Percentiles rank a stretch among this genome's conserved stretches.
Evolutionary conservation across 1,140 invertebrate species (phyloP).

Genomic region (Reticulitermes speratus): DNA sequence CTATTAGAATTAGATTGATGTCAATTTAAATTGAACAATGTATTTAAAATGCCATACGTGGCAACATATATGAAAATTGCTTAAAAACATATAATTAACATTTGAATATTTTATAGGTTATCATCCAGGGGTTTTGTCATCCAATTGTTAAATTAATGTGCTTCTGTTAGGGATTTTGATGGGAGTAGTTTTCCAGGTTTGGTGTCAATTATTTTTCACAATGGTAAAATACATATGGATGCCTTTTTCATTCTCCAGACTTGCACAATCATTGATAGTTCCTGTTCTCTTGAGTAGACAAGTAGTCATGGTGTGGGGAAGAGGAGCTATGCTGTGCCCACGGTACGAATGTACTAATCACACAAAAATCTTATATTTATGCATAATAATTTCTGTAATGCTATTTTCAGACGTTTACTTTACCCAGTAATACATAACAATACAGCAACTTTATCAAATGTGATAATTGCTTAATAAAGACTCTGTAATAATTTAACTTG

Average conservation of each 20-base stretch:
- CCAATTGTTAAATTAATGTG: neutral
- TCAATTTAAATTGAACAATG: too few relatives aligned
- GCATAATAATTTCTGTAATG: constrained; percentile 16
- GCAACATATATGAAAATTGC: neutral
- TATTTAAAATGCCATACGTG: neutral
- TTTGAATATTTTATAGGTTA: neutral
- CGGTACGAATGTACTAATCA: constrained; percentile 11
- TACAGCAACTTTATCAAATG: constrained; percentile 25
- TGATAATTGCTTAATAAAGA: constrained; percentile 35
- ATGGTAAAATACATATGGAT: neutral
- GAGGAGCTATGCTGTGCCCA: constrained; percentile 23
- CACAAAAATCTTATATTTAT: constrained; percentile 12
- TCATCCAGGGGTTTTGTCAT: neutral
- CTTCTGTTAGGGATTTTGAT: neutral
- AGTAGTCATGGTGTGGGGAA: constrained; percentile 2
- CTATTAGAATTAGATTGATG: too few relatives aligned
- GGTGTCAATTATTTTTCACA: neutral
- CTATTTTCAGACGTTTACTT: neutral
- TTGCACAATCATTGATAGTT: neutral
- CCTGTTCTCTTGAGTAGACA: neutral
- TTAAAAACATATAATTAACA: neutral
- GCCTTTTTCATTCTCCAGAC: neutral
- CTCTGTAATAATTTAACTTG: constrained; percentile 10
- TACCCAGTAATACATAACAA: constrained; percentile 25
- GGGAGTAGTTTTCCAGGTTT: constrained; percentile 4